Evolutionary conservation across 1,140 invertebrate species (phyloP).

Genomic region (Pseudomyrmex pallidus): DNA sequence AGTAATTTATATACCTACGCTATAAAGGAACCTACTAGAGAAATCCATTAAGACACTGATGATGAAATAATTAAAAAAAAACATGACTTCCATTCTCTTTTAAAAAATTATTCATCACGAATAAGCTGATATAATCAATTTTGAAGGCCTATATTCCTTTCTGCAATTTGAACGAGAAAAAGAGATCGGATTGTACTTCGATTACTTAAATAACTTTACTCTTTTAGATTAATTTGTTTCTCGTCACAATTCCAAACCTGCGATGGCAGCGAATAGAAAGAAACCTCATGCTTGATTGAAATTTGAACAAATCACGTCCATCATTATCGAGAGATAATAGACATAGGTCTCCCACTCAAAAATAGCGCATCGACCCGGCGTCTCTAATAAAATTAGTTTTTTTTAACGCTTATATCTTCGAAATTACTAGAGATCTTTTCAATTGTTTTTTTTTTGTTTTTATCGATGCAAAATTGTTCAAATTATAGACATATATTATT

Average conservation of each 20-base stretch:
- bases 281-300: not conserved
- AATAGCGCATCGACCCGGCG: too few relatives aligned
- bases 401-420: too few relatives aligned
- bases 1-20: constrained; percentile 21
- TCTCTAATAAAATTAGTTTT: too few relatives aligned
- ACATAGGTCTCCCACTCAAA: too few relatives aligned
- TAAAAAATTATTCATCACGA: not conserved
- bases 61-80: constrained; percentile 21
- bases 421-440: not conserved
- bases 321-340: not conserved
- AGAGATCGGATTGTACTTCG: constrained; percentile 2
- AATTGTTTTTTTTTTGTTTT: too few relatives aligned
- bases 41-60: constrained; percentile 34
- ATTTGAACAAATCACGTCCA: too few relatives aligned
- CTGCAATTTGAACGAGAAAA: not conserved
- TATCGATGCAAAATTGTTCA: too few relatives aligned
- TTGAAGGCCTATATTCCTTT: not conserved
- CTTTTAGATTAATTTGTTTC: constrained; percentile 40
- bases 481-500: too few relatives aligned
- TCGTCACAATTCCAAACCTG: not conserved
- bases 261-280: not conserved
- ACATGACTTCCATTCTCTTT: not conserved
- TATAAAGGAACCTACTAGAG: constrained; percentile 11
- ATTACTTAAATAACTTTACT: not conserved
- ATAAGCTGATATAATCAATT: not conserved